phyloP scores from a whole-genome alignment of 1,140 invertebrate genomes.

The Scaptomyza graminum region DNA sequence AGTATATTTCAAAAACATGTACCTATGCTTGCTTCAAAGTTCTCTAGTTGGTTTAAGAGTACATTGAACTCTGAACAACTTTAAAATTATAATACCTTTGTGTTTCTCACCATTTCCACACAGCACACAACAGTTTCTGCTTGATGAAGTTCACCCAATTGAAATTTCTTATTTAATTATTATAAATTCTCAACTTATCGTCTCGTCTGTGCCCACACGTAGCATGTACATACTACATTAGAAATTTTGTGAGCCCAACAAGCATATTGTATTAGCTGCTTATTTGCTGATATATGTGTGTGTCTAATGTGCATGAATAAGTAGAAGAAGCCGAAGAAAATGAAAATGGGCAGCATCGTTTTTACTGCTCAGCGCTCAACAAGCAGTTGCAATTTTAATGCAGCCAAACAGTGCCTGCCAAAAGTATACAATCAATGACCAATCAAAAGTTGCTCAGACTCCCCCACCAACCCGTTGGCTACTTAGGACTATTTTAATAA shows the following conservation, averaged over 20 bases:
- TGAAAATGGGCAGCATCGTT: constrained; percentile 28
- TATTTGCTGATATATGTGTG: constrained; percentile 62
- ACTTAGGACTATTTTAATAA: constrained; percentile 75
- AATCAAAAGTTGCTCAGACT: constrained; percentile 71
- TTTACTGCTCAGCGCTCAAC: constrained; percentile 61
- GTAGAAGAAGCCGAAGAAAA: constrained; percentile 25
- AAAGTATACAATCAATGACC: constrained; percentile 67
- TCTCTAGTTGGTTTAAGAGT: neutral
- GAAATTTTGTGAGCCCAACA: constrained; percentile 1
- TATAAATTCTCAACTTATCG: constrained; percentile 12
- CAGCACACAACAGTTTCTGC: neutral
- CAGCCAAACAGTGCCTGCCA: constrained; percentile 33
- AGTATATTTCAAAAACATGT: neutral
- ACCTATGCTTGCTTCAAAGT: no score
- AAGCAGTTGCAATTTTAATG: constrained; percentile 70
- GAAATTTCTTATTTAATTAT: constrained; percentile 23
- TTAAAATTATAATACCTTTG: neutral
- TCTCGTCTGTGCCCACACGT: neutral
- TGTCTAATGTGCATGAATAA: constrained; percentile 69
- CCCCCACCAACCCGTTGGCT: constrained; percentile 22
- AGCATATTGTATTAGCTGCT: constrained; percentile 38
- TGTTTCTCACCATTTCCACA: neutral
- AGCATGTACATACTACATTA: neutral
- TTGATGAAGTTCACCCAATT: neutral
- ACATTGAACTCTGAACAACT: constrained; percentile 8